A percentile compares a stretch with the other conserved stretches of the same genome.
Conservation (phyloP, 2,888 invertebrate species). For the Cryptosula pallasiana region DNA sequence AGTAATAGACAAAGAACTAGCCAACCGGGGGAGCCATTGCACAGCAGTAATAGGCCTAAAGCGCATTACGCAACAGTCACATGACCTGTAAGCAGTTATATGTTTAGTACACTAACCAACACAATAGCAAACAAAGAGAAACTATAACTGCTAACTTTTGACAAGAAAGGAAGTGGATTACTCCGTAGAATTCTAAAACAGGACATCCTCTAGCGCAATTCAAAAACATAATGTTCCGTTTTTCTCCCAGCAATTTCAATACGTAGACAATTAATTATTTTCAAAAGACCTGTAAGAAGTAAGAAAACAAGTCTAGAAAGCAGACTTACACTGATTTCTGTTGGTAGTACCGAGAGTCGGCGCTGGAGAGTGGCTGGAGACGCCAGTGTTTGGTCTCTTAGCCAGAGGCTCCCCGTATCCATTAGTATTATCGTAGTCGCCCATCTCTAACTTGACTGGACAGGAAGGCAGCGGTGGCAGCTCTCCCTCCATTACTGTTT, state of each 20-base stretch:
- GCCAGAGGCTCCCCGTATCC: constrained; percentile 11
- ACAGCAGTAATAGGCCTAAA: no score
- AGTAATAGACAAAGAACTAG: neutral
- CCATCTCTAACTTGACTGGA: neutral
- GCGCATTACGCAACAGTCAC: no score
- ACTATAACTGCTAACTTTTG: no score
- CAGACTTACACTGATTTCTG: constrained; percentile 7
- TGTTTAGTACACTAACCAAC: no score
- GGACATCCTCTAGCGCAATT: neutral
- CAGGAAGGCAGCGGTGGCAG: neutral
- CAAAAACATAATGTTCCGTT: neutral
- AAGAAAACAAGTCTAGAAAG: neutral
- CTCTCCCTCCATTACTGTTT: neutral
- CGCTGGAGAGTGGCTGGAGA: neutral
- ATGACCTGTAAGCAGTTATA: no score
- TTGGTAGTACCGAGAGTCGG: neutral
- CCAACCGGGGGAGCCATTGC: no score
- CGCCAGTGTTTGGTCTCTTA: constrained; percentile 4
- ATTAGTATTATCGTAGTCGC: constrained; percentile 6
- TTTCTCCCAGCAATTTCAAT: neutral
- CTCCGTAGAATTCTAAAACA: neutral
- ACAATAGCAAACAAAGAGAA: no score
- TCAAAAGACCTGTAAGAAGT: neutral
- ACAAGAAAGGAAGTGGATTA: neutral
- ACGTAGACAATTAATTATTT: neutral